A percentile compares a stretch with the other conserved stretches of the same genome.
phyloP scores from a whole-genome alignment of 2,797 vertebrate species.

The Helarctos malayanus region DNA sequence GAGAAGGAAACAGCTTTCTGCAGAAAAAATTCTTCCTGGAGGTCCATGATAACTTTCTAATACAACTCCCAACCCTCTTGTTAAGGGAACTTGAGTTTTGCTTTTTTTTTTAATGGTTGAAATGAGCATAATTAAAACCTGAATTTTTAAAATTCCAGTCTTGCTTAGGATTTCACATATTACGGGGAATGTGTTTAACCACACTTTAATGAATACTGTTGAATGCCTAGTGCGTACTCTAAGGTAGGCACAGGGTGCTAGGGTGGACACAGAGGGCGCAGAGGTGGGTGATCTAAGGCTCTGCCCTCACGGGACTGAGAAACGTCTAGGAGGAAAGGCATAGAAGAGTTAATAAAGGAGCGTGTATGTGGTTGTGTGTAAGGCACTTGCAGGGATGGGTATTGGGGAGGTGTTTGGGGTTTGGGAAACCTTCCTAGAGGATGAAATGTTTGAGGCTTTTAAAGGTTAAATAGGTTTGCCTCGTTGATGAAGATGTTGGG shows the following conservation, averaged over 20 bases:
- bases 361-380: not conserved
- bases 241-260: not conserved
- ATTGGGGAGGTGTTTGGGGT: not conserved
- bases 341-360: not conserved
- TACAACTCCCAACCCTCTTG: not conserved
- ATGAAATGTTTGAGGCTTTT: not conserved
- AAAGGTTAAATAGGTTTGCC: not conserved
- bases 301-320: not conserved
- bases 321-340: not conserved
- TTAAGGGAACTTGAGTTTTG: not conserved
- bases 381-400: not conserved
- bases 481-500: not conserved
- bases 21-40: not conserved
- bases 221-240: rapidly evolving
- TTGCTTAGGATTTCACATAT: conserved; percentile 55
- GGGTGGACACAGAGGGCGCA: not conserved
- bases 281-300: not conserved
- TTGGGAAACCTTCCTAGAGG: not conserved
- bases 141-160: conserved; percentile 21
- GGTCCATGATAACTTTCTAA: not conserved
- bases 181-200: conserved; percentile 4
- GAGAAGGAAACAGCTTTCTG: not conserved
- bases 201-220: not conserved
- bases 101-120: not conserved
- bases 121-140: not conserved